Evolutionary conservation across 2,113 vertebrate species (phyloP).

Genomic region (Sylvicapra grimmia): DNA sequence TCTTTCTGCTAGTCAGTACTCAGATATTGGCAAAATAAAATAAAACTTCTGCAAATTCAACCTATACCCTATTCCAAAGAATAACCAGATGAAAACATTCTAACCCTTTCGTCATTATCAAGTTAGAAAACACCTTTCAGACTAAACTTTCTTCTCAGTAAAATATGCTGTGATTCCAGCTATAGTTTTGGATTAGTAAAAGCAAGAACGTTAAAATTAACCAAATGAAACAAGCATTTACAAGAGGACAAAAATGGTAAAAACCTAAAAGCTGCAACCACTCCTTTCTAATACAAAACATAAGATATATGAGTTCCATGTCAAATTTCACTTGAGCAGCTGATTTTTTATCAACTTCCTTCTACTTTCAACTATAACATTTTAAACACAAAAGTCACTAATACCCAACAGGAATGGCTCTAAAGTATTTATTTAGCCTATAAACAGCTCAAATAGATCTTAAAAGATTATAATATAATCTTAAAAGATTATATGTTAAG

Average conservation of each 20-base stretch:
- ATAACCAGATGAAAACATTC: not conserved
- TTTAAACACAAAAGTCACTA: slow-evolving; percentile 44
- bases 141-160: not conserved
- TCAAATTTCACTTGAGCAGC: slow-evolving; percentile 29
- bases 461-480: not conserved
- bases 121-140: not conserved
- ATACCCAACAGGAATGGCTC: not conserved
- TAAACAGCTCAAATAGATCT: not conserved
- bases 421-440: not conserved
- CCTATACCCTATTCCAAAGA: not conserved
- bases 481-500: not conserved
- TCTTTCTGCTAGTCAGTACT: not conserved
- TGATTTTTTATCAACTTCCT: slow-evolving; percentile 16
- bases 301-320: not conserved
- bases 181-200: not conserved
- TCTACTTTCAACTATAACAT: slow-evolving; percentile 15
- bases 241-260: not conserved
- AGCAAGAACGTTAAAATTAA: not conserved
- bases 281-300: not conserved
- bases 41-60: not conserved
- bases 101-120: not conserved
- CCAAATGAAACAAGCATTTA: not conserved
- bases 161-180: not conserved
- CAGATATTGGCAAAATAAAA: not conserved
- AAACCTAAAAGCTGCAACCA: slow-evolving; percentile 19